Evolutionary conservation across 64 coral and sea anemone genomes (phyloP).

Genomic region (Orbicella faveolata): DNA sequence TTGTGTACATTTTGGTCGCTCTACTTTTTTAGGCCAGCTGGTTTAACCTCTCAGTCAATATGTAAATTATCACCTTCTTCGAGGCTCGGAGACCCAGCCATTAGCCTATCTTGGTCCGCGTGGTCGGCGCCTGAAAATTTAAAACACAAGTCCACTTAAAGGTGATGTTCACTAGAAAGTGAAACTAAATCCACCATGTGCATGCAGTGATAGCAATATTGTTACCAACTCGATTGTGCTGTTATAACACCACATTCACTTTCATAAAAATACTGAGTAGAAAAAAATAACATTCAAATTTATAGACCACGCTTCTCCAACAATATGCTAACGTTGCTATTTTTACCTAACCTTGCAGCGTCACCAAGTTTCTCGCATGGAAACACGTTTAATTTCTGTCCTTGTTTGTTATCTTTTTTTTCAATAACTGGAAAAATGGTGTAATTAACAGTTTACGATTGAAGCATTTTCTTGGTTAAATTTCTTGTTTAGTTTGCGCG

Average conservation of each 20-base stretch:
- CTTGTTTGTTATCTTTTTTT: neutral
- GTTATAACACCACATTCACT: neutral
- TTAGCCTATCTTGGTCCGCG: slow-evolving; percentile 23
- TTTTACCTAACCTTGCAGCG: neutral
- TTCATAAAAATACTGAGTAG: neutral
- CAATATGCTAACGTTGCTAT: neutral
- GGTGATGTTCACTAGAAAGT: slow-evolving; percentile 16
- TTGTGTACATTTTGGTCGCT: neutral
- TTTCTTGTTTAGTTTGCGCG: neutral
- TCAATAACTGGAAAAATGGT: neutral
- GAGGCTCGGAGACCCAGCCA: slow-evolving; percentile 26
- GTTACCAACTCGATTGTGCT: neutral
- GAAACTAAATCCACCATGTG: neutral
- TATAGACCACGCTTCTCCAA: neutral
- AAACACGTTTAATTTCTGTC: neutral
- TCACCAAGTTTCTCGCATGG: neutral
- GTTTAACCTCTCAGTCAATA: neutral
- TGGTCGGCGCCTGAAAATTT: slow-evolving; percentile 23
- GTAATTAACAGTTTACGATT: neutral
- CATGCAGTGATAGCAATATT: neutral
- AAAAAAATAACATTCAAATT: neutral
- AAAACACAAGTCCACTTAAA: neutral
- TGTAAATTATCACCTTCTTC: slow-evolving; percentile 49
- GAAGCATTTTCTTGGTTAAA: neutral
- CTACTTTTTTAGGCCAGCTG: slow-evolving; percentile 7